phyloP scores from a whole-genome alignment of 2,113 vertebrate species.

The Acrocephalus kingi region DNA sequence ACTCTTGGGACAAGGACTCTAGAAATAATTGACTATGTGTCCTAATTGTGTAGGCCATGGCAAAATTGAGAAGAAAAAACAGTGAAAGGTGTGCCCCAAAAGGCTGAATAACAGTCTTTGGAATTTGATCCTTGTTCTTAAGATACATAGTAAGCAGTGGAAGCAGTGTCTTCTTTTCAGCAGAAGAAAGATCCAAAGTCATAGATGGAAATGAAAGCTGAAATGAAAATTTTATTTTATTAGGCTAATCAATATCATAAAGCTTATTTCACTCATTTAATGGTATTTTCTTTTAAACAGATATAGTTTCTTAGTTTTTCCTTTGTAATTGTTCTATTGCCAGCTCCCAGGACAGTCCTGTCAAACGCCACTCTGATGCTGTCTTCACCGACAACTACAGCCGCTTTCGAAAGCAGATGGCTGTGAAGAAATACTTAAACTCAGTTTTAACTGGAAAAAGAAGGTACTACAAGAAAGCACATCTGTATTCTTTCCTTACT shows the following conservation, averaged over 20 bases:
- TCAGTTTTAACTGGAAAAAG: constrained; percentile 91
- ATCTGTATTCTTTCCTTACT: not conserved
- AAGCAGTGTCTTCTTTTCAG: not conserved
- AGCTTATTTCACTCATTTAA: not conserved
- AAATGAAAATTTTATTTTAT: not conserved
- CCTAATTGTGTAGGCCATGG: not conserved
- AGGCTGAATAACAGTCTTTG: not conserved
- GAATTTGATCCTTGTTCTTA: not conserved
- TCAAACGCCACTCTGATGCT: constrained; percentile 94
- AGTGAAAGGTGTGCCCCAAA: not conserved
- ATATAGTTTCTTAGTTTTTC: not conserved
- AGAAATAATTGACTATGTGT: not conserved
- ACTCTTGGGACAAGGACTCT: not conserved
- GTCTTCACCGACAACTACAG: constrained; percentile 98
- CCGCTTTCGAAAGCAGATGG: constrained; percentile 95
- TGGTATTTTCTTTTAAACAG: not conserved
- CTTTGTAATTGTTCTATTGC: constrained; percentile 32
- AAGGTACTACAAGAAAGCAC: constrained; percentile 76
- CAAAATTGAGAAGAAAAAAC: not conserved
- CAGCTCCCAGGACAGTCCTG: constrained; percentile 79
- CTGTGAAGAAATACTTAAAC: constrained; percentile 94
- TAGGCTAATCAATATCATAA: not conserved
- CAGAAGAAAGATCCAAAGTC: not conserved
- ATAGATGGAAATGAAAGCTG: not conserved
- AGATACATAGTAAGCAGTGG: not conserved